Evolutionary conservation across 2,113 vertebrate genomes (phyloP).

Genomic region (Talpa occidentalis): DNA sequence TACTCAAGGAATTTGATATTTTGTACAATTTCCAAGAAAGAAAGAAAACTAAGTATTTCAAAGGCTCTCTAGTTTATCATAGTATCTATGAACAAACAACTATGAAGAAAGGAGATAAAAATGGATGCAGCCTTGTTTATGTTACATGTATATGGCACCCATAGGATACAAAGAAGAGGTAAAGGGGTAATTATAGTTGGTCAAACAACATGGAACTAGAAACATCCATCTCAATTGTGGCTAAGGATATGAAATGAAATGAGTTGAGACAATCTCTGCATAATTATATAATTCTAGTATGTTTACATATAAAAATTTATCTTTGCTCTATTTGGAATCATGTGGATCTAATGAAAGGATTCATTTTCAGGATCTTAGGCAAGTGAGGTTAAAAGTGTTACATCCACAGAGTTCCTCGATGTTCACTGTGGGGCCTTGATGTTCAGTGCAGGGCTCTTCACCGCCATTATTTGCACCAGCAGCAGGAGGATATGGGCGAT

Average conservation of each 20-base stretch:
- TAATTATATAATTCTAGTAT: neutral
- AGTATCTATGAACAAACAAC: neutral
- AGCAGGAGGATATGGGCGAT: neutral
- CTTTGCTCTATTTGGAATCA: neutral
- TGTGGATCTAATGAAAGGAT: neutral
- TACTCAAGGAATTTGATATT: slow-evolving; percentile 36
- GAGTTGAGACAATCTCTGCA: neutral
- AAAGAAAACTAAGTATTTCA: slow-evolving; percentile 33
- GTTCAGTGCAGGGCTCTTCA: neutral
- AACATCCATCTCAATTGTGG: neutral
- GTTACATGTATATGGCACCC: neutral
- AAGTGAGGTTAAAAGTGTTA: neutral
- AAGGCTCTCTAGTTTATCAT: neutral
- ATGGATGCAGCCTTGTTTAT: neutral
- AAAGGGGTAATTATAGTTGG: neutral
- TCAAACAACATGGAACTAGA: neutral
- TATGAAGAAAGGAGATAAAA: neutral
- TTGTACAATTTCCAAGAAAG: slow-evolving; percentile 33
- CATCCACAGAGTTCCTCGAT: neutral
- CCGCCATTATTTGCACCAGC: neutral
- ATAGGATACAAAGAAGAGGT: neutral
- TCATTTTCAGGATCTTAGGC: neutral
- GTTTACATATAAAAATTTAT: neutral
- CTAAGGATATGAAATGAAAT: neutral
- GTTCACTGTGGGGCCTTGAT: neutral